Evolutionary conservation across 2,797 vertebrate genomes (phyloP).

Genomic region (Cuniculus paca): DNA sequence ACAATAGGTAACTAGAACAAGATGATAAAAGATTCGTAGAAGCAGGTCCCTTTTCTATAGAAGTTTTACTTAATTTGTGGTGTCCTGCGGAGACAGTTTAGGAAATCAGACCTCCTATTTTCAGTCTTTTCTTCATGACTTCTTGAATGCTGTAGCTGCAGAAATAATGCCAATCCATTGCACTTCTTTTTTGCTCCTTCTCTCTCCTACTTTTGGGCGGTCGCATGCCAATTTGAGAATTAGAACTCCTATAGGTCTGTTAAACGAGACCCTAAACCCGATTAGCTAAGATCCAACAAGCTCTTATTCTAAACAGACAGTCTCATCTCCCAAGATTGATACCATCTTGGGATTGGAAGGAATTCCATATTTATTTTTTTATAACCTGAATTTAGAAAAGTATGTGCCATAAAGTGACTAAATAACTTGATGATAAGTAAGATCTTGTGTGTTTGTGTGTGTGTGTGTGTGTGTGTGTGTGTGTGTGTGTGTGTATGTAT

Average conservation of each 20-base stretch:
- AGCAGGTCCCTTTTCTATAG: neutral
- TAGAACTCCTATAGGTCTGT: conserved; percentile 3
- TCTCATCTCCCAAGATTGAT: neutral
- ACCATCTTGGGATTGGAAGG: neutral
- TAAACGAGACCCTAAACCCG: neutral
- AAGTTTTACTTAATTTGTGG: conserved; percentile 20
- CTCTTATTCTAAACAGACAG: neutral
- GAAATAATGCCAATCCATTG: neutral
- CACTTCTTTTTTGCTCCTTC: neutral
- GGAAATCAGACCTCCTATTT: conserved; percentile 15
- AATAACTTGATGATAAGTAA: neutral
- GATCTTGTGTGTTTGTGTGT: neutral
- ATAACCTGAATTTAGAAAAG: neutral
- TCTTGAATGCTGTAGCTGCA: neutral
- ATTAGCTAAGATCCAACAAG: neutral
- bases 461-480: neutral
- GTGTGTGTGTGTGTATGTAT: neutral
- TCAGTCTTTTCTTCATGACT: neutral
- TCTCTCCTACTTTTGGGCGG: neutral
- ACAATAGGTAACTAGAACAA: neutral
- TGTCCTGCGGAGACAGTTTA: neutral
- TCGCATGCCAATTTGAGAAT: neutral
- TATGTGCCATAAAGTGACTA: neutral
- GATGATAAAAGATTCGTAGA: neutral
- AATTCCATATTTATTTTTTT: conserved; percentile 17